Evolutionary conservation across 2,113 vertebrate genomes (phyloP), one percentile per base, ranked within the genome.

Genomic region (Serilophus lunatus): DNA sequence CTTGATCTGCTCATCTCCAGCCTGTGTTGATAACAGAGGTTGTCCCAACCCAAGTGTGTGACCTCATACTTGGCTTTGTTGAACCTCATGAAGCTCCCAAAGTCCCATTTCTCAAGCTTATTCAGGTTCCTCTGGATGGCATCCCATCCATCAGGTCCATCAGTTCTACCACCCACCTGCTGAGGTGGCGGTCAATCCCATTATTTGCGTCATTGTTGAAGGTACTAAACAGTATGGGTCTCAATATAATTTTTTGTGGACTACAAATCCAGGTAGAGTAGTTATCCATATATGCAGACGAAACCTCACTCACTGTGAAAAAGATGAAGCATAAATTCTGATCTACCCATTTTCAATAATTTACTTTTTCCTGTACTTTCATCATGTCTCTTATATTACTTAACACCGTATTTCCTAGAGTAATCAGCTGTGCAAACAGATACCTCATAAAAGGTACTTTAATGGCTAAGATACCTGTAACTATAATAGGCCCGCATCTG

Each of bases 71-170:
- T 79, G 35, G 4, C 20, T 24, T 56, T 66, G 18, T 12, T 50
- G 44, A 25, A 65, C 10, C 5, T 29, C 40, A 29, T 10, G 12
- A 12, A 14, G 3, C 31, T 49, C 53, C 28, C 8, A 36, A 1
- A 3, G 23, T 4, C 7, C 24, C 31, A 38, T 1, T 44, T 38
- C 40, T 40, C 1, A 1, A 84, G 35, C 20, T 56, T 38, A 10
- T 36, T 13, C 16, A 44, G 18, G 33, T 50, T 5, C 7, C 16
- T 38, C 26, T 49, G 40, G 2, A 26, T 29, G 40, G 4, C 9
- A 29, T 66, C 18, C 10, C 3, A 0, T 59, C 15, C 25, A 11
- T 79, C 19, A 50, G 15, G 9, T 0, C 1, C 20, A 11, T 44
- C 16, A 54, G 3, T 16, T 7, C 3, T 10, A 16, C 13, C 31